Base-by-base conservation (phyloP, 2,113 vertebrate genomes). In the Tinamus guttatus region DNA sequence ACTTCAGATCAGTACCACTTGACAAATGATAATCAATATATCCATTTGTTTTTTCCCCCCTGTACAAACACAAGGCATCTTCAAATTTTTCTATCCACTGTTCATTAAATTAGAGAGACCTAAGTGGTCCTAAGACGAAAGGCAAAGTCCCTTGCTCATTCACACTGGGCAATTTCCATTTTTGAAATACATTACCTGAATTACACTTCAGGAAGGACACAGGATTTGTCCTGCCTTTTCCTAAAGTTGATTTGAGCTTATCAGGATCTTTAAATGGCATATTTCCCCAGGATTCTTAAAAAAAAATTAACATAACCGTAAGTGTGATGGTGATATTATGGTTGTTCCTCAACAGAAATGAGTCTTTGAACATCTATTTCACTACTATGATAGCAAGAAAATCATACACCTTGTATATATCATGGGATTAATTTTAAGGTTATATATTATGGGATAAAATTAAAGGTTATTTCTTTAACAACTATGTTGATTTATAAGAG, bases 121-220 rank as follows among this genome's bases (percentile, higher is more conserved):
- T 76, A 52, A 45, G 56, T 73, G 54, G 51, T 79, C 21, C n/a
- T 83, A 65, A 95, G 77, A 95, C 94, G 36, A 97, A 97, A 96
- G 83, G 22, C 17, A 86, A 75, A 75, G 34, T 89, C 24, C 25
- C 10, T 73, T 65, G 68, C 38, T 80, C 54, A 18, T 21, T 63
- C 30, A 12, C 8, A 58, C 0, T 30, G 20, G 7, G 40, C 68
- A 47, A 65, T 16, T 47, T 64, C 45, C 28, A 11, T 28, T 65
- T 90, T 69, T 65, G 18, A 83, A 82, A 67, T 27, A 30, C 0
- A 38, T 58, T 82, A 92, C 13, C 36, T 32, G 18, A 89, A 77
- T 45, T 45, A 54, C 4, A 47, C 15, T 65, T 85, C 28, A 74
- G 52, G 84, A 91, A 77, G 5, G 77, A n/a, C 45, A 52, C 2